Evolutionary conservation across 2,113 vertebrate genomes (phyloP), one percentile per base, ranked within the genome.

Genomic region (Theristicus caerulescens): DNA sequence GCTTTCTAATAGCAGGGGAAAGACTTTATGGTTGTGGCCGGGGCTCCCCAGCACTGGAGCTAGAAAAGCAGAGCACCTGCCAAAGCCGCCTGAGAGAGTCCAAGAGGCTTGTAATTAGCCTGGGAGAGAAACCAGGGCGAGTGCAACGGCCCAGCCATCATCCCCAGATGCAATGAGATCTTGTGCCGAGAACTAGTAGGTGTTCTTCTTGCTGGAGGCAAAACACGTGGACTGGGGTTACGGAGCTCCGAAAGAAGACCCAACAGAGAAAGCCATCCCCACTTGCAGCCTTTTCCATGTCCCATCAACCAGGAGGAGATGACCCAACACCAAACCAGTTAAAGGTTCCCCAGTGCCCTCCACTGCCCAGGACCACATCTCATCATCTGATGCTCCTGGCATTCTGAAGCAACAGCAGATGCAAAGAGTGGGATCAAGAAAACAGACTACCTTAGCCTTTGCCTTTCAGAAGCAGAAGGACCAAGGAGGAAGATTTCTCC

Each of bases 61-160:
- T 17, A 65, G 82, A 77, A 73, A 90, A 90, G 74, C 22, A 93
- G 24, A 96, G 52, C 25, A 87, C 69, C 70, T 96, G 95, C 89
- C 93, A 97, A 95, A 95, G 87, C 82, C 13, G 46, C 70, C 78
- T 58, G 54, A 93, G 55, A 93, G 62, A 85, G 36, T 87, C 74
- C 82, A 93, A 91, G 54, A 87, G 34, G 27, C 36, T 91, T 69
- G 13, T 46, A 93, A 94, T 19, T 54, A 91, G 66, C 16, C 44
- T 29, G 31, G 47, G 81, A 93, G 52, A 76, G 69, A 91, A 96
- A 91, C 8, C 19, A 90, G 17, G 62, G 42, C 2, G 9, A 91
- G 19, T n/a, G 54, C 44, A 88, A 64, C 0, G 4, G 19, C 19
- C 13, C 0, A 1, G 44, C 14, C 40, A 36, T 59, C 3, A 7